Evolutionary conservation across 2,113 vertebrate genomes (phyloP).

Genomic region (Podocnemis expansa): DNA sequence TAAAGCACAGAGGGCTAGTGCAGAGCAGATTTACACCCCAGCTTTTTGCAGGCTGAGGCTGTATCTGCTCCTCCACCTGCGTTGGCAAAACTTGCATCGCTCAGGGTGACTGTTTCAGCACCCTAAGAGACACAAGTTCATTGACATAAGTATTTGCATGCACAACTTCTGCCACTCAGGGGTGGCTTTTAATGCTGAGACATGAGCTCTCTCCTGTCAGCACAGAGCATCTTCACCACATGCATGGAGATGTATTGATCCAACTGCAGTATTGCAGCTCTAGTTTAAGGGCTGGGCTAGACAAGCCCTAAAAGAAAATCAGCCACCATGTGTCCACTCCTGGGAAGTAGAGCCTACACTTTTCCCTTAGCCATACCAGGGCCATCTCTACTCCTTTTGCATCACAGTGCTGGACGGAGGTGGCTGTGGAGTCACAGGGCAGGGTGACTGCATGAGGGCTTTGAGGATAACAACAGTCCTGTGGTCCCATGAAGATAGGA

Average conservation of each 20-base stretch:
- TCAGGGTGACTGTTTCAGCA: too few species aligned
- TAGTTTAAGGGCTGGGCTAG: not conserved
- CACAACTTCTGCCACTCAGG: too few species aligned
- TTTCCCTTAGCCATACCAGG: not conserved
- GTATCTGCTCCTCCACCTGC: too few species aligned
- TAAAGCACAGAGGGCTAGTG: not conserved
- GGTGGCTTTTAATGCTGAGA: too few species aligned
- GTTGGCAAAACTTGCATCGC: too few species aligned
- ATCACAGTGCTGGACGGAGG: not conserved
- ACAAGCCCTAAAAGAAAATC: not conserved
- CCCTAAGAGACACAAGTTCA: too few species aligned
- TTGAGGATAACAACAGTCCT: not conserved
- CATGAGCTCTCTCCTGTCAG: too few species aligned
- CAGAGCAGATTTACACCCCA: not conserved
- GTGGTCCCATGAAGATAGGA: not conserved
- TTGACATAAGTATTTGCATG: too few species aligned
- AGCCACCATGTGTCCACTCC: not conserved
- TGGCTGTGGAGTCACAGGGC: not conserved
- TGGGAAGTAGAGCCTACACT: not conserved
- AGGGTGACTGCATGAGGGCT: not conserved
- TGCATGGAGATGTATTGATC: too few species aligned
- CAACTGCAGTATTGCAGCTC: too few species aligned
- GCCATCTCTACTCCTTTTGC: not conserved
- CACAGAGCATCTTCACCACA: too few species aligned
- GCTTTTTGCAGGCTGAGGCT: not conserved